Evolutionary conservation across 2,888 invertebrate genomes (phyloP), one percentile per base, ranked within the genome.

Genomic region (Ecdyonurus torrentis): DNA sequence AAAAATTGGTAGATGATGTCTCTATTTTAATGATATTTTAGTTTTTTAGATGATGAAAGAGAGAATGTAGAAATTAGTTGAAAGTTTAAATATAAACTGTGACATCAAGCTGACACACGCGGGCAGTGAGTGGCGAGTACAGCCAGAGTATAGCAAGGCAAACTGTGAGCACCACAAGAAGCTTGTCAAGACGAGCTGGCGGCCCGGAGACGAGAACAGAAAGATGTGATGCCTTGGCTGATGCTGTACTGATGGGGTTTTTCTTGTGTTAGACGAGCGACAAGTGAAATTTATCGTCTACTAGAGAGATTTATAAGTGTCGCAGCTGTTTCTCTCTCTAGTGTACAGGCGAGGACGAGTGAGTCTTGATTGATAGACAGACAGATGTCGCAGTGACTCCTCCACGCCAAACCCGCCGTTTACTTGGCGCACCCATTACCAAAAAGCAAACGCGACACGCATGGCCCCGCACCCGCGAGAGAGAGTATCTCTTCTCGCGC

Each of bases 231-330:
- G 37, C 7, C 37, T n/a, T 37, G 37, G 37, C 37, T 37, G 37
- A 10, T 37, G 37, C 37, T 37, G 5, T 37, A 37, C 37, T 37
- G 37, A 37, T 37, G 37, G 37, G 37, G 37, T 37, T 37, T 37
- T 37, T 37, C 37, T 37, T 37, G 37, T 37, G 37, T 37, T 37
- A 37, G 37, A 37, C 37, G 37, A 37, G 37, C 37, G 55, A 55
- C 55, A 55, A 55, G 55, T 55, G 55, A 55, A 55, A 55, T 55
- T 55, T 55, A 55, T 55, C 55, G 55, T 55, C 55, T 55, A 7
- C 55, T 22, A 55, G 55, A 55, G 55, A 55, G 55, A 55, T 55
- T 55, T 55, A 55, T 55, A 55, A 55, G 55, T 55, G 55, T 55
- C 55, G 55, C 55, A 55, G 55, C 55, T 55, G 55, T 22, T 55